Evolutionary conservation across 2,113 vertebrate genomes (phyloP), one percentile per base, ranked within the genome.

Genomic region (Nipponia nippon): DNA sequence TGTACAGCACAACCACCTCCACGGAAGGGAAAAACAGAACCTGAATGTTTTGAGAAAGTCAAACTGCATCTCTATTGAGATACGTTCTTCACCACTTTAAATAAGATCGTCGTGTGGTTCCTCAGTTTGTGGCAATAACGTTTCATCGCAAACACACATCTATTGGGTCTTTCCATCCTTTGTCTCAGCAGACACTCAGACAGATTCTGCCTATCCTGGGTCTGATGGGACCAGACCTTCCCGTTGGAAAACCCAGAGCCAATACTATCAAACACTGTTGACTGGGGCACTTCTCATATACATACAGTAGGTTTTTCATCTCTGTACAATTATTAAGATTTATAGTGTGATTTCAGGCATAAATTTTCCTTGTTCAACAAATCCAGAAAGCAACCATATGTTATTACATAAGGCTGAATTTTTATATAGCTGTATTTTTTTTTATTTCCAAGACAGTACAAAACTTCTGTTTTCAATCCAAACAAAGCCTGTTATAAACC

Each of bases 61-160:
- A 10, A 38, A 62, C 18, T 21, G 6, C 20, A 27, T 23, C 29
- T 7, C 13, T 34, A 44, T 16, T 4, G 2, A 46, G 65, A 12
- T 3, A 15, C 2, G 29, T 34, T 4, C 65, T 15, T 21, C 38
- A 21, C 13, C 40, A 19, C 23, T 34, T 20, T 0, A 25, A 23
- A 13, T 7, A 19, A 10, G 30, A 1, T 2, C 3, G 0, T 1
- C 0, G 1, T 1, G 5, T 7, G 25, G 20, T 26, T 27, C 46
- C 55, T 70, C 7, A 3, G 58, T 5, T 3, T 2, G 59, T 8
- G 38, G 38, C 53, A n/a, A 6, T 15, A 14, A 42, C 1, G 0
- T 40, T 36, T 21, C 30, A 6, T 0, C 9, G n/a, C 30, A 42
- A 4, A 2, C 42, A 4, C 11, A 4, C 1, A 0, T 36, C 46